Base-by-base conservation (phyloP, 2,113 vertebrate species). In the Euleptes europaea region DNA sequence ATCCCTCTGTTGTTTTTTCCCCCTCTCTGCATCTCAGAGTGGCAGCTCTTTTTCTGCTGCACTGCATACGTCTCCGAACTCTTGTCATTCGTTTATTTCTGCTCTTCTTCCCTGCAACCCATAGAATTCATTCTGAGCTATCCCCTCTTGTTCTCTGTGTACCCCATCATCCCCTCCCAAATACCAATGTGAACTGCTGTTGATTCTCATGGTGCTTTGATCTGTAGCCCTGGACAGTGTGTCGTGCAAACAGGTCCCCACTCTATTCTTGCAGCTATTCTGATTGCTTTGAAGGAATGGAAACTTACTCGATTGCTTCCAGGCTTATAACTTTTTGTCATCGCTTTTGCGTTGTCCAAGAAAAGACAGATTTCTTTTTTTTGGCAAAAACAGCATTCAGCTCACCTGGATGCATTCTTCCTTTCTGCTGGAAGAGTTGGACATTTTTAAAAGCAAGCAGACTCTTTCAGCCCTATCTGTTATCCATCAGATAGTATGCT, bases 141-240 rank as follows among this genome's bases (percentile, higher is more conserved):
- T 23, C 26, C 21, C 51, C 21, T 15, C 40, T 40, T 33, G 15
- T 70, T 49, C n/a, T 35, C 14, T 42, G 26, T 47, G 78, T 17
- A 28, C 26, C 31, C 21, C 44, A 38, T 69, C 17, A 49, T 35
- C 42, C 35, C n/a, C 65, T 63, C 75, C 6, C 40, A 5, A 66
- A 47, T 57, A 81, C 90, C 42, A 65, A 90, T 72, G 38, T 33
- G 60, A 15, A 1, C 6, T 5, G 72, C 76, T 87, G 86, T 85
- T 89, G 67, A 84, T 77, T 82, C 85, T 57, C 2, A 35, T 86
- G 91, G 90, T 88, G 84, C 78, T 88, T 91, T 83, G 83, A 90
- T 88, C 15, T 86, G 33, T 74, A 69, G 86, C 84, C 85, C 63
- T 86, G 91, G 82, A 87, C 86, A 85, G 67, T 81, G 88, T 80